A percentile compares a stretch with the other conserved stretches of the same genome.
phyloP scores from a whole-genome alignment of 1,140 invertebrate genomes.

The Mactra quadrangularis region DNA sequence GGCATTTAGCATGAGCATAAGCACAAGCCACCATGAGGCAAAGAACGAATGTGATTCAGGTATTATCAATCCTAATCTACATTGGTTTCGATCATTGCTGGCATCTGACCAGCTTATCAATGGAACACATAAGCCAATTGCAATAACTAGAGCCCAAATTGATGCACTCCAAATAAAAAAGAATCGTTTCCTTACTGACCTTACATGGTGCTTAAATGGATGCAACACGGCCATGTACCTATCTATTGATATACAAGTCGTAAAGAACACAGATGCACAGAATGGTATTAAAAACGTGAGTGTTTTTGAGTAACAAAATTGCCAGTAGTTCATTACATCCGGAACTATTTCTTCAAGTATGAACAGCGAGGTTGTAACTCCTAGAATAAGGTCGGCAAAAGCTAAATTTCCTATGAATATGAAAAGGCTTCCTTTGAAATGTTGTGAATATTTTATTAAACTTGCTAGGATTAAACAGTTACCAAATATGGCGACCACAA shows the following conservation, averaged over 20 bases:
- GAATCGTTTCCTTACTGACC: not conserved
- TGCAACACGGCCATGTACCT: conserved; percentile 37
- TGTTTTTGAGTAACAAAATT: conserved; percentile 12
- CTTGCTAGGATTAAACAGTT: conserved; percentile 30
- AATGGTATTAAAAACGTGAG: not conserved
- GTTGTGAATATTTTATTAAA: conserved; percentile 2
- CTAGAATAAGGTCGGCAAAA: conserved; percentile 29
- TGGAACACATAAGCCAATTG: not conserved
- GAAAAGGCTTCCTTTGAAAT: conserved; percentile 39
- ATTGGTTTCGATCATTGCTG: not conserved
- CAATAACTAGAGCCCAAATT: not conserved
- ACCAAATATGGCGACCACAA: conserved; percentile 9
- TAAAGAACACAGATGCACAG: not conserved
- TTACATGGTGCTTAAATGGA: conserved; percentile 25
- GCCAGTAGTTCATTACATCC: not conserved
- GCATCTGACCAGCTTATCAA: not conserved
- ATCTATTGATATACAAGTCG: conserved; percentile 23
- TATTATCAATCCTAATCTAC: conserved; percentile 7
- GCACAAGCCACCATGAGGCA: not conserved
- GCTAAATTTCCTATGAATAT: conserved; percentile 39
- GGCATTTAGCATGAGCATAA: not conserved
- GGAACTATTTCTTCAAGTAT: conserved; percentile 5
- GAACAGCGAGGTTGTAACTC: not conserved
- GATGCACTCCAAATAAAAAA: not conserved
- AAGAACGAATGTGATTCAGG: not conserved